These are phyloP conservation scores for Drosophila mimica DNA, from an alignment of 2,888 invertebrate genomes.

Conservation along the genomic window DNA sequence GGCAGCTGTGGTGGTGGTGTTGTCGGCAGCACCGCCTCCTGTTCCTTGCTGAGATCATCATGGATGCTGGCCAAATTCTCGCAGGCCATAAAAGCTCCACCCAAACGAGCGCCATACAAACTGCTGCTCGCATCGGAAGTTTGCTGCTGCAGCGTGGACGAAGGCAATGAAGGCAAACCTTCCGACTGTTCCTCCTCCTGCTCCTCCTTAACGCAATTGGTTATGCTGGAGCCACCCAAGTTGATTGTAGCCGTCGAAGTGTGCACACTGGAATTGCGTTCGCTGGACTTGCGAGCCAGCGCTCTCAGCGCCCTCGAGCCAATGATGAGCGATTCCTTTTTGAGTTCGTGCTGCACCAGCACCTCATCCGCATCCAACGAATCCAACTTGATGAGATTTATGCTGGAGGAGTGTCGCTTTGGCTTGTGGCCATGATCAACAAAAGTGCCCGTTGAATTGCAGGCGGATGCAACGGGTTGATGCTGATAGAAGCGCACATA, in stretches of 20 bases:
- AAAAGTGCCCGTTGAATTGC: slow-evolving; percentile 85
- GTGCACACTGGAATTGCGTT: slow-evolving; percentile 83
- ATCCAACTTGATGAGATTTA: slow-evolving; percentile 82
- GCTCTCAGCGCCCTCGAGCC: slow-evolving; percentile 83
- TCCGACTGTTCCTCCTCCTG: slow-evolving; percentile 3
- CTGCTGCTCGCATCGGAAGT: slow-evolving; percentile 87
- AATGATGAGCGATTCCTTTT: slow-evolving; percentile 83
- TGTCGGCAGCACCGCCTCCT: background rate
- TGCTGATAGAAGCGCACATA: slow-evolving; percentile 89
- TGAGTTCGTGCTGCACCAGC: slow-evolving; percentile 52
- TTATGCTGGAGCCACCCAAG: slow-evolving; percentile 69
- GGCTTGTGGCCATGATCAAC: slow-evolving; percentile 85
- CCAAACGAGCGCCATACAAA: slow-evolving; percentile 56
- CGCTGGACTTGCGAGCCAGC: slow-evolving; percentile 78
- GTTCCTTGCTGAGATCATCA: slow-evolving; percentile 85
- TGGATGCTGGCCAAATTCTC: slow-evolving; percentile 87
- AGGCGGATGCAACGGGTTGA: slow-evolving; percentile 78
- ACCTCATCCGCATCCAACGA: slow-evolving; percentile 63
- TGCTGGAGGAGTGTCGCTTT: slow-evolving; percentile 76
- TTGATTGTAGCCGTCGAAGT: slow-evolving; percentile 86
- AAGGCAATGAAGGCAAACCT: slow-evolving; percentile 11
- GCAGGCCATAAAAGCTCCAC: slow-evolving; percentile 87
- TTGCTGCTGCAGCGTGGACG: slow-evolving; percentile 83
- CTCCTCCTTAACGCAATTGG: slow-evolving; percentile 63
- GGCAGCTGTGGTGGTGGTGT: slow-evolving; percentile 42